Conservation (phyloP, 2,113 vertebrate genomes). For the Corydoras sp. region DNA sequence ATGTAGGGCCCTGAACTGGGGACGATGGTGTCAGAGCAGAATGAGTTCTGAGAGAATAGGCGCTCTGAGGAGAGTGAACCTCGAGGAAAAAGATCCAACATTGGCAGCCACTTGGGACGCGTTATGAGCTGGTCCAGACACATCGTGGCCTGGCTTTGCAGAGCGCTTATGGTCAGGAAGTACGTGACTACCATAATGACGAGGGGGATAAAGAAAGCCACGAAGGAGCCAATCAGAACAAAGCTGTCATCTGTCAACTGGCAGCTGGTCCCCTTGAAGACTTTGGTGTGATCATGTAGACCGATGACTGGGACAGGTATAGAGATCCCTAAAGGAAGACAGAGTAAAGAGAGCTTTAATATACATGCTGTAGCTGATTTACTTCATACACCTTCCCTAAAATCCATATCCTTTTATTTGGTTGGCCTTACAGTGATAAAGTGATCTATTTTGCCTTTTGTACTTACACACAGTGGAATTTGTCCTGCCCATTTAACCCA, state of each 20-base stretch:
- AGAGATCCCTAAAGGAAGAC: constrained; percentile 68
- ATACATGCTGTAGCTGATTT: no score
- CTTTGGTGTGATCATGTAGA: constrained; percentile 82
- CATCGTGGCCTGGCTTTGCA: constrained; percentile 84
- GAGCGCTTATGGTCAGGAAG: constrained; percentile 84
- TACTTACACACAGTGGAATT: no score
- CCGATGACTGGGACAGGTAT: constrained; percentile 91
- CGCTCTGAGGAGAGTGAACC: no score
- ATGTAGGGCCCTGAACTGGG: constrained; percentile 86
- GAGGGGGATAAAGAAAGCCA: constrained; percentile 89
- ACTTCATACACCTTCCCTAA: no score
- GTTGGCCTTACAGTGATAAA: no score
- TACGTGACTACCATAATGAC: constrained; percentile 95
- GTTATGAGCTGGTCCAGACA: constrained; percentile 78
- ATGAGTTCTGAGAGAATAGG: no score
- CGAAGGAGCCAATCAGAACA: constrained; percentile 87
- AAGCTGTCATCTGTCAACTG: constrained; percentile 82
- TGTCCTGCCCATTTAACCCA: no score
- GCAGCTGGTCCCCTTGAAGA: constrained; percentile 84
- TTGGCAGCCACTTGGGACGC: constrained; percentile 69
- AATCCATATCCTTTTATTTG: no score
- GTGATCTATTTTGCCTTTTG: no score
- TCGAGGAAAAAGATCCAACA: constrained; percentile 68
- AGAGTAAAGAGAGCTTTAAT: background rate
- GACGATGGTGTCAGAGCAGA: constrained; percentile 58